Evolutionary conservation across 2,113 vertebrate genomes (phyloP), one percentile per base, ranked within the genome.

Genomic region (Chionomys nivalis): DNA sequence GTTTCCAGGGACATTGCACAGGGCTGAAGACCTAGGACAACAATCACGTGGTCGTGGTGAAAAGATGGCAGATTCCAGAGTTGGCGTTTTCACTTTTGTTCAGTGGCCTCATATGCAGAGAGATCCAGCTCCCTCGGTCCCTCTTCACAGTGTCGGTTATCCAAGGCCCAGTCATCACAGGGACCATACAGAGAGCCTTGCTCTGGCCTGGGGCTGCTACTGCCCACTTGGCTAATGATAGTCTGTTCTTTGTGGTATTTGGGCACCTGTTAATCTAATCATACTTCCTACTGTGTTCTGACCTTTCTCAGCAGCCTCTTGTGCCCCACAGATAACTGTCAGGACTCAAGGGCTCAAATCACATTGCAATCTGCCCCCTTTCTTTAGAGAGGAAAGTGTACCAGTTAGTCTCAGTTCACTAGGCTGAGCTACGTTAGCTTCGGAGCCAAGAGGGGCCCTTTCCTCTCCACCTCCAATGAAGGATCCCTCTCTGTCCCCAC

Each of bases 51-150:
- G 76, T 47, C 28, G 1, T 17, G 10, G 89, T 52, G 47, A 77
- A 89, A 83, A 76, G 72, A 31, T 14, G 23, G 47, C 14, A 23
- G 24, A 3, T 66, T 75, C 78, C 66, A 39, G 66, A 91, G 58
- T 1, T 12, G 77, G 44, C 5, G 39, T 16, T n/a, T 44, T 89
- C 23, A 21, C 13, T 0, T 87, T 78, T 63, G 19, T 91, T 39
- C 0, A 0, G n/a, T 42, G 31, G n/a, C 68, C 33, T 14, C 63
- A 9, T 24, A 23, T 0, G 0, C 58, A 42, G 39, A 63, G 58
- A 58, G 21, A 33, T 33, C 58, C 19, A 58, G 58, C 58, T 58
- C 58, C 58, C 58, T 58, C 21, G 58, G 19, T 58, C 61, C 36
- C 33, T 42, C 33, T 24, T 66, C 23, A 4, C 3, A 14, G 5